Percentiles rank a stretch among this genome's conserved stretches.
These are phyloP conservation scores for Phymanthus crucifer DNA, from an alignment of 92 coral and sea anemone species.

Conservation along the genomic window DNA sequence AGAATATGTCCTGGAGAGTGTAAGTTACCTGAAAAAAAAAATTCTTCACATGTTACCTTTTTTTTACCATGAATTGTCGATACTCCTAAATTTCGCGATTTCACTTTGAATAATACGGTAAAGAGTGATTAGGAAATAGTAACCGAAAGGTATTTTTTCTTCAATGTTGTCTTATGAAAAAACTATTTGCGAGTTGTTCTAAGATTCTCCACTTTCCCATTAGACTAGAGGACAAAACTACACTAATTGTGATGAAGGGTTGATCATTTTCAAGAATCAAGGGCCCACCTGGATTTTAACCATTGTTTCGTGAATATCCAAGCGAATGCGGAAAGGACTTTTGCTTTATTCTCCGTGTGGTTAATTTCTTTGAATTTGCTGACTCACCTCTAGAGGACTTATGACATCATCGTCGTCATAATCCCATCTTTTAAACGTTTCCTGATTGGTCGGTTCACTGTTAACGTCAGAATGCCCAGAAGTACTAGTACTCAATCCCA, in stretches of 20 bases:
- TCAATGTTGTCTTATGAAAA: too few species aligned
- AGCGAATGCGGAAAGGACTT: background rate
- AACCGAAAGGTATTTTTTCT: too few species aligned
- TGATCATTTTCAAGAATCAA: background rate
- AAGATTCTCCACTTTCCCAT: too few species aligned
- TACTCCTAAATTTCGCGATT: too few species aligned
- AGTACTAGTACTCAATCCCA: slow-evolving; percentile 73
- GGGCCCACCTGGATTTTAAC: too few species aligned
- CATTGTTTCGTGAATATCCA: background rate
- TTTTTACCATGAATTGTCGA: background rate
- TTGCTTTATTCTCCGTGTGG: too few species aligned
- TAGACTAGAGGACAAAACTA: too few species aligned
- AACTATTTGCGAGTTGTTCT: too few species aligned
- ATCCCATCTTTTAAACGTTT: slow-evolving; percentile 79
- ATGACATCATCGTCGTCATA: slow-evolving; percentile 64
- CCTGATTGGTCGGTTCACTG: slow-evolving; percentile 64
- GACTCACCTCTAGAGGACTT: slow-evolving; percentile 64
- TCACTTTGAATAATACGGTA: too few species aligned
- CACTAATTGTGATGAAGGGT: too few species aligned
- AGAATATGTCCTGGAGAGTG: slow-evolving; percentile 72
- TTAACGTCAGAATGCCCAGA: slow-evolving; percentile 55
- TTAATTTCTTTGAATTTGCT: too few species aligned
- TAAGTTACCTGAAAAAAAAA: slow-evolving; percentile 63
- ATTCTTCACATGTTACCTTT: background rate
- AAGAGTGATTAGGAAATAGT: too few species aligned